Base-by-base conservation (phyloP, 2,888 invertebrate species). In the Geophilus truncorum region DNA sequence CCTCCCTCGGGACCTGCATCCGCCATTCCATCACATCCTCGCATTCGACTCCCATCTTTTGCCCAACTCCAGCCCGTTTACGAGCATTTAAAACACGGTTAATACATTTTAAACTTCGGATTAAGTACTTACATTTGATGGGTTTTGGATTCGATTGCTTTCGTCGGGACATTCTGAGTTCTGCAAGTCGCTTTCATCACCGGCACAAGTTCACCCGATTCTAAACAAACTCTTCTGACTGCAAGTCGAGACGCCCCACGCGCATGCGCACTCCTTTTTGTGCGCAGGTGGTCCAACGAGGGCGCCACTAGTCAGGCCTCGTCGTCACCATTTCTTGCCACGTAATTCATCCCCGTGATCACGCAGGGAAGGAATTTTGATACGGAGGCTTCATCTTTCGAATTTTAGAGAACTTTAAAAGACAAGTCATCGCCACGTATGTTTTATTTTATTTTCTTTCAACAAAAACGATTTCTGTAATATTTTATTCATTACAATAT, bases 21-120 rank as follows among this genome's bases (percentile, higher is more conserved):
- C 79, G 79, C 79, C 79, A 79, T 79, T 79, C 79, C 79, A 79
- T 79, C 79, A 79, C 79, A 79, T 70, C 70, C 70, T 70, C 15
- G 70, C 70, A 70, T 70, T 70, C 70, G 70, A 70, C 70, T 70
- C 70, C 28, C 28, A 70, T 70, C 70, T 70, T 70, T 70, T 51
- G 18, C 7, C 51, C 18, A n/a, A 51, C 51, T n/a, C 18, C 18
- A 18, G 51, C 51, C n/a, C 18, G 51, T 18, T 51, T 51, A 18
- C 0, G 21, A 18, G 18, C 18, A n/a, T n/a, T 51, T 4, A 70
- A 70, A 28, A 70, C 70, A 1, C 15, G 25, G 25, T 70, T 70
- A 25, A 2, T 70, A 51, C 18, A 6, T 7, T 21, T 51, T 51
- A 51, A 18, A n/a, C 51, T 21, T 1, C 51, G 18, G 18, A 5